Base-by-base conservation (phyloP, 2,113 vertebrate genomes). In the Istiophorus platypterus region DNA sequence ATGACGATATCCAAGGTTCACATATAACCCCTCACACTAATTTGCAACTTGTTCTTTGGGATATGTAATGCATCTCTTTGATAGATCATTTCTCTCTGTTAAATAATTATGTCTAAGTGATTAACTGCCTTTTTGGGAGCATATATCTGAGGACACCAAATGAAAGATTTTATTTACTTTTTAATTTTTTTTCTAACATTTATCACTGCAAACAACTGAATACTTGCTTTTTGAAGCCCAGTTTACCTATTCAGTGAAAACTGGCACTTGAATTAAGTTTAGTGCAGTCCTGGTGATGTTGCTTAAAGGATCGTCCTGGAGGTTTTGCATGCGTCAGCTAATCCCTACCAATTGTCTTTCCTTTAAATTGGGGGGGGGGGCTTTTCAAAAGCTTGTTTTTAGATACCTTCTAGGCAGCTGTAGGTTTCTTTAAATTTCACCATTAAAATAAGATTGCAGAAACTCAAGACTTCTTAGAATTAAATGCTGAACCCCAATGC, bases 1-100 rank as follows among this genome's bases (percentile, higher is more conserved):
- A 99, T 8, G 98, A 99, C 0, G 98, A 99, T 34, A 99, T 99
- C 77, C 98, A 99, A 96, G 98, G 98, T 99, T 89, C 11, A 22
- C 26, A 73, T 18, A 42, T 1, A 68, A 54, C 9, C 10, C n/a
- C 34, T 51, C 17, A 58, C 31, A 54, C 14, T 39, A 24, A 56
- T 4, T 37, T 20, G 0, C 14, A 15, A 76, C 2, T 34, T 72
- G 4, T 71, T 14, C 22, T 37, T 42, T 29, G 27, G 15, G 14
- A 18, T 47, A 61, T 34, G 26, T 29, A 18, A 42, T 41, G 17
- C 5, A 20, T 73, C 1, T 31, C 14, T 47, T 61, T 20, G 18
- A 63, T 3, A 58, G 26, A 29, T 58, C 2, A n/a, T 52, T 52
- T 52, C 51, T n/a, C 22, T 52, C 3, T 52, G 49, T 51, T 51